phyloP scores from a whole-genome alignment of 2,888 invertebrate genomes.

The Rhogogaster chlorosoma region DNA sequence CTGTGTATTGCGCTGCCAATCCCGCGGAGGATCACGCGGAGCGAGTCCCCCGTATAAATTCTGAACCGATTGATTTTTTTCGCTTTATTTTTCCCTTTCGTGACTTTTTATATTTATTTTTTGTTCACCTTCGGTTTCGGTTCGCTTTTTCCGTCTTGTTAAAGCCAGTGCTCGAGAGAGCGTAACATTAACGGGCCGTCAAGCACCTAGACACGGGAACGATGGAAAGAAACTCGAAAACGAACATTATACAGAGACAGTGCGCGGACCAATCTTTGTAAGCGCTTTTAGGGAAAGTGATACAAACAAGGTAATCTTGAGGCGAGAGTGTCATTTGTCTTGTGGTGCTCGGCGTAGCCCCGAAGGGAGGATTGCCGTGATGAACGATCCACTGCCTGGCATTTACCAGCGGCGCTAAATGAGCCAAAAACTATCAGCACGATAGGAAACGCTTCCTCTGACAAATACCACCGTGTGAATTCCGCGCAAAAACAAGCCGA shows the following conservation, averaged over 20 bases:
- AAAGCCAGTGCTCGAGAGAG: constrained; percentile 11
- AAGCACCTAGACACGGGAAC: constrained; percentile 24
- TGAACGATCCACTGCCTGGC: constrained; percentile 57
- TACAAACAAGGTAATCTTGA: constrained; percentile 57
- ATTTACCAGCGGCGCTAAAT: constrained; percentile 55
- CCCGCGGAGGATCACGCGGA: constrained; percentile 20
- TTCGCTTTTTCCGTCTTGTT: constrained; percentile 6
- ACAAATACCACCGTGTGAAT: constrained; percentile 14
- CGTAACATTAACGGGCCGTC: constrained; percentile 44
- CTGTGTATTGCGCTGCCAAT: constrained; percentile 1
- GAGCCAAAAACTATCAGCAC: constrained; percentile 60
- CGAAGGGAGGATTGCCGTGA: constrained; percentile 53
- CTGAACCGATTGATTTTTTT: constrained; percentile 57
- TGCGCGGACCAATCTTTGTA: constrained; percentile 34
- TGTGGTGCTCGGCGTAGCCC: constrained; percentile 52
- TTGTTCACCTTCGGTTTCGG: constrained; percentile 34
- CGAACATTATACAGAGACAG: constrained; percentile 31
- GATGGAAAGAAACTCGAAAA: constrained; percentile 17
- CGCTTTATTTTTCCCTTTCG: constrained; percentile 57
- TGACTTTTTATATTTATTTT: not conserved
- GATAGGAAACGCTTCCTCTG: constrained; percentile 31
- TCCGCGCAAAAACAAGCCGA: not conserved
- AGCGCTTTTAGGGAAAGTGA: constrained; percentile 54
- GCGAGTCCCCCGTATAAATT: constrained; percentile 41
- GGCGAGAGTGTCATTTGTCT: constrained; percentile 62